These are phyloP conservation scores for Lateolabrax maculatus DNA, from an alignment of 2,797 vertebrate genomes.

Conservation along the genomic window DNA sequence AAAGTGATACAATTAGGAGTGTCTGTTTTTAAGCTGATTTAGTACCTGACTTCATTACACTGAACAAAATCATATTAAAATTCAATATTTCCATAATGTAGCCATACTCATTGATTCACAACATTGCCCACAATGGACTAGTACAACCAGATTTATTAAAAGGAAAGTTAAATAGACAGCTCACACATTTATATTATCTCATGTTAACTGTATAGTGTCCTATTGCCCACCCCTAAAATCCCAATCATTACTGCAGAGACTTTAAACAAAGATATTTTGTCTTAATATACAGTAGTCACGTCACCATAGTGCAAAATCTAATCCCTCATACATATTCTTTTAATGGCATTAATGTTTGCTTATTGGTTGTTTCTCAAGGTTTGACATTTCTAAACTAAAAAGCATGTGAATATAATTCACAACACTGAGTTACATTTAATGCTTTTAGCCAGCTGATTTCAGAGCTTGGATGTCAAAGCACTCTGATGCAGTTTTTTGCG, in stretches of 20 bases:
- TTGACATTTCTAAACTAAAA: conserved; percentile 9
- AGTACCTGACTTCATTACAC: neutral
- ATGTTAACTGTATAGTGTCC: neutral
- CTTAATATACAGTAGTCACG: neutral
- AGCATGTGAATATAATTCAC: conserved; percentile 2
- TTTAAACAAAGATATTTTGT: too few relatives aligned
- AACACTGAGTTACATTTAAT: neutral
- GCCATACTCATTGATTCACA: neutral
- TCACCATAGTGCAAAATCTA: neutral
- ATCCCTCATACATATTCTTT: neutral
- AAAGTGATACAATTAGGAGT: neutral
- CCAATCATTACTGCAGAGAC: too few relatives aligned
- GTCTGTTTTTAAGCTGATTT: neutral
- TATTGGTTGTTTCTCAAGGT: neutral
- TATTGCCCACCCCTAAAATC: too few relatives aligned
- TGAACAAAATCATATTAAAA: neutral
- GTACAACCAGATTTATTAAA: neutral
- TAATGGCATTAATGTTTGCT: neutral
- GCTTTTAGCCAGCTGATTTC: neutral
- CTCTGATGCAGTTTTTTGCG: too few relatives aligned
- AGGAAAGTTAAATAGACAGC: neutral
- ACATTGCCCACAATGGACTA: neutral
- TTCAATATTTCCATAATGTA: neutral
- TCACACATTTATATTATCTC: neutral
- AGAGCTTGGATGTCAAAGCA: neutral